Conservation (phyloP, 2,888 invertebrate genomes). For the Merodon equestris region DNA sequence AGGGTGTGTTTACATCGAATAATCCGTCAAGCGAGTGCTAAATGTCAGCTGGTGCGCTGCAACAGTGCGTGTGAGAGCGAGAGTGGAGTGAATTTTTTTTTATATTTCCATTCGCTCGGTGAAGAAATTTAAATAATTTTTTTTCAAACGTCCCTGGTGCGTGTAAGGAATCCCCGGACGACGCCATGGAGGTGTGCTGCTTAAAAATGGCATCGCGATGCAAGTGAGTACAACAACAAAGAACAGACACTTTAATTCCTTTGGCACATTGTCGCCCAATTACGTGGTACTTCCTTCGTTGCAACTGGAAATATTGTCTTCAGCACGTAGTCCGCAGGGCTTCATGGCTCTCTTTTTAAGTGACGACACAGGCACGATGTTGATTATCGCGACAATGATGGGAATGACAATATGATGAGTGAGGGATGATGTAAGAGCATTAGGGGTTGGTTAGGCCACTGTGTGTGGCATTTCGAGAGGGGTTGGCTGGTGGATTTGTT, state of each 20-base stretch:
- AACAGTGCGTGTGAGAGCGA: constrained; percentile 55
- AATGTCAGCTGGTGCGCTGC: constrained; percentile 59
- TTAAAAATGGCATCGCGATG: constrained; percentile 72
- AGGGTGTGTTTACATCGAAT: constrained; percentile 19
- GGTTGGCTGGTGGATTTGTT: background rate
- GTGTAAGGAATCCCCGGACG: constrained; percentile 81
- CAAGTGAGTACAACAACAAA: constrained; percentile 65
- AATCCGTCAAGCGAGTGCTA: constrained; percentile 48
- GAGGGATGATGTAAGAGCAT: constrained; percentile 11
- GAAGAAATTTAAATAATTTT: background rate
- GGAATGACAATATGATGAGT: background rate
- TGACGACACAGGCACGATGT: no score
- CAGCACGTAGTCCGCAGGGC: no score
- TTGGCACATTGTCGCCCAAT: no score
- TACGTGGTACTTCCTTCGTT: no score
- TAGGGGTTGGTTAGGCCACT: background rate
- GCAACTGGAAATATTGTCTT: no score
- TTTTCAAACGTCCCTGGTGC: constrained; percentile 1
- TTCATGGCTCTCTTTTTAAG: no score
- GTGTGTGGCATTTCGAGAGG: constrained; percentile 19
- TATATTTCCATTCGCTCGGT: background rate
- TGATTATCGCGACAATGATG: constrained; percentile 3
- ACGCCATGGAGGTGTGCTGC: constrained; percentile 78
- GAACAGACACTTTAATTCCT: no score
- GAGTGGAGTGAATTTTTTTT: constrained; percentile 38